Percentiles rank a stretch among this genome's conserved stretches.
phyloP scores from a whole-genome alignment of 2,113 vertebrate genomes.

The Trinectes maculatus region DNA sequence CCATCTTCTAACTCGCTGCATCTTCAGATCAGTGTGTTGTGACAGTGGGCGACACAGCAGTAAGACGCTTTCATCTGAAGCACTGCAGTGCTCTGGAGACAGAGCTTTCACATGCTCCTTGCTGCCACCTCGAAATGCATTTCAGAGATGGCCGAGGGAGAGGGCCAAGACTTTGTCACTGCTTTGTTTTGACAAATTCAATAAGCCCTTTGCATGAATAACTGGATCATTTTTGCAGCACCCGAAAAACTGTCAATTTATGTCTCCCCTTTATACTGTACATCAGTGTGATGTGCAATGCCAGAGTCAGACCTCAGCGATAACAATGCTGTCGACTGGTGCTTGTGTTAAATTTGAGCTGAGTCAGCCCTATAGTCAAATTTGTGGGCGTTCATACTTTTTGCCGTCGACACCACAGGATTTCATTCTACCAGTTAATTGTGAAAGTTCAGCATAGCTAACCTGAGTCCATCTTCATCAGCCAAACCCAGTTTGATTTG shows the following conservation, averaged over 20 bases:
- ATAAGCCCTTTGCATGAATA: not conserved
- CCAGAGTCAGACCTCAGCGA: not conserved
- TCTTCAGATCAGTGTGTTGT: constrained; percentile 40
- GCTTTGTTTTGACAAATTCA: constrained; percentile 2
- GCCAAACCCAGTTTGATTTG: constrained; percentile 1
- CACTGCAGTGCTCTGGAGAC: constrained; percentile 4
- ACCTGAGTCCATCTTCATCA: not conserved
- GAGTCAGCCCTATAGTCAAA: not conserved
- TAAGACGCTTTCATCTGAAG: constrained; percentile 40
- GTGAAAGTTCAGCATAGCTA: constrained; percentile 22
- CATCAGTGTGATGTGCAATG: not conserved
- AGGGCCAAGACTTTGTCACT: constrained; percentile 19
- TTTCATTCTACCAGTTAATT: constrained; percentile 14
- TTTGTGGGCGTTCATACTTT: not conserved
- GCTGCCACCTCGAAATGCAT: constrained; percentile 24
- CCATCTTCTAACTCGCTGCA: constrained; percentile 37
- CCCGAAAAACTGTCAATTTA: constrained; percentile 6
- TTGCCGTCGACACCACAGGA: not conserved
- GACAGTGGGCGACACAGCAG: constrained; percentile 34
- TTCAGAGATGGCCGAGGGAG: constrained; percentile 11
- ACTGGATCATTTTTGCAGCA: not conserved
- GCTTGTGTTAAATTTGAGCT: not conserved
- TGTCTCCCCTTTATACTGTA: not conserved
- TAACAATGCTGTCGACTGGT: not conserved
- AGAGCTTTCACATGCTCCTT: not conserved